Conservation (phyloP, 2,888 invertebrate species). For the Cinara cedri region DNA sequence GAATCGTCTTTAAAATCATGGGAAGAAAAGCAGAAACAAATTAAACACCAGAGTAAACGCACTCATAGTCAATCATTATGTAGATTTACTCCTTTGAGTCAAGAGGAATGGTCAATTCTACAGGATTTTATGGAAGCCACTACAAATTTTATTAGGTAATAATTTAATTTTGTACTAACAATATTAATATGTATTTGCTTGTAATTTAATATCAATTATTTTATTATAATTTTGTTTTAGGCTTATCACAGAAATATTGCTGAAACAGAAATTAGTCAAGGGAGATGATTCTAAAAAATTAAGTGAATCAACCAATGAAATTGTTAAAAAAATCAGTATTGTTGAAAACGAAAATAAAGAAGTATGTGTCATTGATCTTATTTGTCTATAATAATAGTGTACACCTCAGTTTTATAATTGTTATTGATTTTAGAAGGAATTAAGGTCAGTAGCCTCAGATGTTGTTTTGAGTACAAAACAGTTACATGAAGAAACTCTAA, state of each 20-base stretch:
- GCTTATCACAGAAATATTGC: constrained; percentile 40
- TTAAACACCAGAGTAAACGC: constrained; percentile 62
- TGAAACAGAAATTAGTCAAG: constrained; percentile 39
- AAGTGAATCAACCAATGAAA: constrained; percentile 34
- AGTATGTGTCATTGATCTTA: constrained; percentile 23
- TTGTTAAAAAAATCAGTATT: constrained; percentile 52
- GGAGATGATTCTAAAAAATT: constrained; percentile 47
- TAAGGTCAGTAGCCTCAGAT: constrained; percentile 78
- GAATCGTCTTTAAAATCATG: constrained; percentile 88
- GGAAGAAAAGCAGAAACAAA: constrained; percentile 81
- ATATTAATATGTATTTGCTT: background rate
- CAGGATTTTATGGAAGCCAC: constrained; percentile 83
- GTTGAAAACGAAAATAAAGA: constrained; percentile 35
- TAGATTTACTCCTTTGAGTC: constrained; percentile 61
- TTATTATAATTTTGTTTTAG: constrained; percentile 11
- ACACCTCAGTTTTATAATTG: background rate
- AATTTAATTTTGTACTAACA: constrained; percentile 61
- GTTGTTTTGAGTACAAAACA: constrained; percentile 72
- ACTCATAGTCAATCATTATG: constrained; percentile 62
- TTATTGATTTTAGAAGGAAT: constrained; percentile 66
- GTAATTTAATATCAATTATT: background rate
- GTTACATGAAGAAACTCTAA: constrained; percentile 76
- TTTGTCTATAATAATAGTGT: background rate
- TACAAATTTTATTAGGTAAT: constrained; percentile 86
- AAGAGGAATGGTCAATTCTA: constrained; percentile 75